Conservation (phyloP, 2,888 invertebrate genomes). For the Sinodicranocentrus sp. region DNA sequence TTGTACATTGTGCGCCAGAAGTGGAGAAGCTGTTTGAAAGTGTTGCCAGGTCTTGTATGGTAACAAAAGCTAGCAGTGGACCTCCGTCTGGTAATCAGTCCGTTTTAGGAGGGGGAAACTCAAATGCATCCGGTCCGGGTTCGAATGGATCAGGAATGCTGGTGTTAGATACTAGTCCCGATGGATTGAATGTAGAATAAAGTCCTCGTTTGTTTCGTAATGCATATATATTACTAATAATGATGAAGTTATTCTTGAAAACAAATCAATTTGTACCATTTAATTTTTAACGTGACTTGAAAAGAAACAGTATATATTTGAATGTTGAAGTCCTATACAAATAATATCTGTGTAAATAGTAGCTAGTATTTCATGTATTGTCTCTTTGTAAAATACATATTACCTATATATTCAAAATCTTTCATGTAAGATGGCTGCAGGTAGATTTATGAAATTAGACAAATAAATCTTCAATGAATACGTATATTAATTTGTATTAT, state of each 20-base stretch:
- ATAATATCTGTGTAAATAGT: constrained; percentile 39
- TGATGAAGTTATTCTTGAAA: constrained; percentile 57
- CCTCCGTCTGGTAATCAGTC: constrained; percentile 61
- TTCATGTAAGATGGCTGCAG: constrained; percentile 58
- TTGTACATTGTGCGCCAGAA: constrained; percentile 99
- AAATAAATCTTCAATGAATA: constrained; percentile 55
- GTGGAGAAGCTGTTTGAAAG: constrained; percentile 99
- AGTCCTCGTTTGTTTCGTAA: constrained; percentile 26
- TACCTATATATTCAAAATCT: constrained; percentile 48
- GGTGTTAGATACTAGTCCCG: constrained; percentile 69
- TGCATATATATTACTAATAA: constrained; percentile 22
- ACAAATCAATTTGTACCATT: constrained; percentile 65
- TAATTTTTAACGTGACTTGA: constrained; percentile 69
- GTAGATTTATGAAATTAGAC: constrained; percentile 65
- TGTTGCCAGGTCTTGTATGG: constrained; percentile 97
- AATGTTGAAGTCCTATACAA: constrained; percentile 52
- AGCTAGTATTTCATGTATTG: constrained; percentile 64
- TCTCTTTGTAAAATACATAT: constrained; percentile 61
- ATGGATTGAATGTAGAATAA: constrained; percentile 69
- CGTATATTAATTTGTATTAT: no score
- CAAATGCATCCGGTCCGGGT: constrained; percentile 62
- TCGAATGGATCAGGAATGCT: constrained; percentile 70
- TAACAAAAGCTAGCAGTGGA: constrained; percentile 77
- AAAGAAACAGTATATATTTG: constrained; percentile 68
- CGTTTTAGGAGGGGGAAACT: constrained; percentile 57